Percentiles rank a stretch among this genome's conserved stretches.
Conservation (phyloP, 2,113 vertebrate species). For the Phoxinus phoxinus region DNA sequence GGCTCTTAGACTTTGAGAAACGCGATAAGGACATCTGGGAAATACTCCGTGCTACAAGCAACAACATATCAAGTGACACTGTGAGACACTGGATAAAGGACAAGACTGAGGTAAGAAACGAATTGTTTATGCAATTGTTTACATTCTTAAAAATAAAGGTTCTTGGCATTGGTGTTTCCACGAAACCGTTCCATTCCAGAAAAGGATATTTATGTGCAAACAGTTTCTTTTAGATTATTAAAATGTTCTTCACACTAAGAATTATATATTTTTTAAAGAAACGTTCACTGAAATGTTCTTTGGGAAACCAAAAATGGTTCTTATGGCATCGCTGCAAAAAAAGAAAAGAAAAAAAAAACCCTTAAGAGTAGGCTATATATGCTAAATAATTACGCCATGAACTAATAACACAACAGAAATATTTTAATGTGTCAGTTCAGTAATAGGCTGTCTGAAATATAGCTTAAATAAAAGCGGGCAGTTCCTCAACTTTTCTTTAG, state of each 20-base stretch:
- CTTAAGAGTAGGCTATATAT: no score
- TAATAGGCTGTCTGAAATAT: not conserved
- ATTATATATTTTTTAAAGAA: no score
- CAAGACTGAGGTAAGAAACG: slow-evolving; percentile 13
- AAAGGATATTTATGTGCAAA: no score
- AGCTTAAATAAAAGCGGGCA: not conserved
- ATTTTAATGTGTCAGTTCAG: not conserved
- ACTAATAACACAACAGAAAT: not conserved
- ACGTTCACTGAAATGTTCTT: no score
- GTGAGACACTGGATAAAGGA: not conserved
- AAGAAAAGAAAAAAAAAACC: no score
- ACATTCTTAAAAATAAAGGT: no score
- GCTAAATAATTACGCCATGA: not conserved
- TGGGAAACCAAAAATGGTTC: no score
- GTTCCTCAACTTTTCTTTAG: not conserved
- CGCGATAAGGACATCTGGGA: slow-evolving; percentile 42
- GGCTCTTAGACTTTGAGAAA: slow-evolving; percentile 33
- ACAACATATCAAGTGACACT: not conserved
- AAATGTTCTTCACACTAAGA: no score
- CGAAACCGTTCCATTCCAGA: no score
- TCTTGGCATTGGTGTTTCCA: no score
- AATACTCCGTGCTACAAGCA: slow-evolving; percentile 24
- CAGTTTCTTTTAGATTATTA: no score
- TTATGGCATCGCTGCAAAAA: no score
- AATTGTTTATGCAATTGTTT: not conserved